Percentiles rank a stretch among this genome's conserved stretches.
phyloP scores from a whole-genome alignment of 2,888 invertebrate genomes.

The Acanthosoma haemorrhoidale region DNA sequence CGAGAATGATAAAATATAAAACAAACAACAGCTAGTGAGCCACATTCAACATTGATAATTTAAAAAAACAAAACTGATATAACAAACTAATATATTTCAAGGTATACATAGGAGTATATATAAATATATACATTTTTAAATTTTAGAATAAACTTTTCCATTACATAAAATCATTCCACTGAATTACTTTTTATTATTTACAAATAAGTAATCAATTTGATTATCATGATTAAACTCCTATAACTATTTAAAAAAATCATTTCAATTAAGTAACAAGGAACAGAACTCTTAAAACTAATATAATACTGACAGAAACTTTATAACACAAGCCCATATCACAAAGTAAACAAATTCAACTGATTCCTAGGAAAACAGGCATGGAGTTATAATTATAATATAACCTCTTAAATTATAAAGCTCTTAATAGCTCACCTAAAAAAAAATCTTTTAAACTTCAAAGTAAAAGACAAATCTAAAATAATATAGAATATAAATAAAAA shows the following conservation, averaged over 20 bases:
- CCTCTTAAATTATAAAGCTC: not conserved
- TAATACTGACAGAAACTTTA: not conserved
- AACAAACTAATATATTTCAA: no score
- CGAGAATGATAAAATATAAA: not conserved
- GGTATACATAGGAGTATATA: not conserved
- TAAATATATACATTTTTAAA: not conserved
- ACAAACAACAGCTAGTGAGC: not conserved
- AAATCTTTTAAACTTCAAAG: not conserved
- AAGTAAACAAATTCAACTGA: constrained; percentile 12
- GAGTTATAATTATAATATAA: not conserved
- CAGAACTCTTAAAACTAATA: not conserved
- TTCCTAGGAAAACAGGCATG: not conserved
- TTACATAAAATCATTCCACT: not conserved
- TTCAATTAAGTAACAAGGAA: not conserved
- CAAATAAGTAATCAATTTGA: not conserved
- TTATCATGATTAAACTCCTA: not conserved
- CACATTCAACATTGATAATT: not conserved
- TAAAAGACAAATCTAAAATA: not conserved
- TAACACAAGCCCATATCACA: not conserved
- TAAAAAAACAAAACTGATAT: not conserved
- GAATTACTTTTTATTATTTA: not conserved
- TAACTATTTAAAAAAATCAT: not conserved
- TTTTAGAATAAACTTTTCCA: not conserved
- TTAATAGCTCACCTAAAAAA: not conserved
- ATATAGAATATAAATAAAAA: not conserved